Conservation (phyloP, 2,888 invertebrate species). For the Scotopteryx bipunctaria region DNA sequence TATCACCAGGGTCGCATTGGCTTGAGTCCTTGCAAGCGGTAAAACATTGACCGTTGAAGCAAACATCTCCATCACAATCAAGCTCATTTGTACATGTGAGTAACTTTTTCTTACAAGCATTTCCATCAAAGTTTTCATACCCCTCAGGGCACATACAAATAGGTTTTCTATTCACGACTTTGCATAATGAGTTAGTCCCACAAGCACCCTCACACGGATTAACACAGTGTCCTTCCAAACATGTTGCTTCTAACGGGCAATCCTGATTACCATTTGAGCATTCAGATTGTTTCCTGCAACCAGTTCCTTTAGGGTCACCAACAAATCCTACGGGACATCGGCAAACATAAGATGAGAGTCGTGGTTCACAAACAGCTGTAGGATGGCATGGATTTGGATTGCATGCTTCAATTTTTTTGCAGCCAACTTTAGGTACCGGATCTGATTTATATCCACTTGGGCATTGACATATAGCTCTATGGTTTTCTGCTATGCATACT, state of each 20-base stretch:
- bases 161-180: conserved; percentile 88
- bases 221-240: conserved; percentile 87
- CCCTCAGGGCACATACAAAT: conserved; percentile 91
- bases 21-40: conserved; percentile 89
- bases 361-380: conserved; percentile 90
- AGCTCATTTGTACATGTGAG: conserved; percentile 86
- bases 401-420: conserved; percentile 88
- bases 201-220: conserved; percentile 93
- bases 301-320: conserved; percentile 89
- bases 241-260: conserved; percentile 89
- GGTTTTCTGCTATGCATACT: conserved; percentile 93
- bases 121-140: conserved; percentile 86
- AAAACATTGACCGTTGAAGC: conserved; percentile 92
- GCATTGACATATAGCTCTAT: conserved; percentile 92
- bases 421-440: conserved; percentile 93
- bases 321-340: conserved; percentile 89
- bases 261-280: conserved; percentile 89
- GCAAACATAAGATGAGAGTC: conserved; percentile 87
- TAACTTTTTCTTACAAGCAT: conserved; percentile 88
- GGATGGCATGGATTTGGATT: conserved; percentile 91
- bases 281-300: conserved; percentile 91
- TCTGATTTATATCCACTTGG: conserved; percentile 92
- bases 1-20: conserved; percentile 91
- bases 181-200: conserved; percentile 91
- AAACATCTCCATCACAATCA: conserved; percentile 91